A percentile compares a stretch with the other conserved stretches of the same genome.
These are phyloP conservation scores for Drosophila nikananu DNA, from an alignment of 1,140 invertebrate species.

Conservation along the genomic window DNA sequence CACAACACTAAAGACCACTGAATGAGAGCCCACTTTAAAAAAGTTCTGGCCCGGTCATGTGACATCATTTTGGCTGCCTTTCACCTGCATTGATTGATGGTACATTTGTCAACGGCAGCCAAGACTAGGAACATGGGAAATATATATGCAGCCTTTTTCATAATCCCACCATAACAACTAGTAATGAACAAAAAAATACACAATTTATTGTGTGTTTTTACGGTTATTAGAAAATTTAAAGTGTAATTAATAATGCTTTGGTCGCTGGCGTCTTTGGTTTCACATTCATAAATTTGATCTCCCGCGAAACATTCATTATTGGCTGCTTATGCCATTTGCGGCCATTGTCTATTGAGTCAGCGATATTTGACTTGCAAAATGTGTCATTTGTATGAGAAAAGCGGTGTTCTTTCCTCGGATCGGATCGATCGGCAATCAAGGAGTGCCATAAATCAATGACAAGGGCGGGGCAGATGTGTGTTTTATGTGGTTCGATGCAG, in stretches of 20 bases:
- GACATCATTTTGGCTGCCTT: constrained; percentile 74
- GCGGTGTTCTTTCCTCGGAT: constrained; percentile 28
- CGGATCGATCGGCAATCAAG: constrained; percentile 11
- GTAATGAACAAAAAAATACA: constrained; percentile 21
- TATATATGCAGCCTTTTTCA: constrained; percentile 35
- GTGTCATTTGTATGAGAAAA: constrained; percentile 57
- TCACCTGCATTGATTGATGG: constrained; percentile 78
- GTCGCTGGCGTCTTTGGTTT: constrained; percentile 60
- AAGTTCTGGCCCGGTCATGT: constrained; percentile 51
- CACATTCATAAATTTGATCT: constrained; percentile 62
- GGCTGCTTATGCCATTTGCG: constrained; percentile 37
- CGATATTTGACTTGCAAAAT: constrained; percentile 63
- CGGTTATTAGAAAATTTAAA: constrained; percentile 78
- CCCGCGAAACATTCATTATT: constrained; percentile 58
- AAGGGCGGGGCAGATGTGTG: constrained; percentile 64
- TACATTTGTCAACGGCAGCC: constrained; percentile 64
- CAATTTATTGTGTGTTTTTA: constrained; percentile 73
- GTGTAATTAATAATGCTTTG: constrained; percentile 78
- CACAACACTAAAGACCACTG: background rate
- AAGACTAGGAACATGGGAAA: constrained; percentile 36
- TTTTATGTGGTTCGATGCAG: constrained; percentile 28
- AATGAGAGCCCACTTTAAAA: constrained; percentile 31
- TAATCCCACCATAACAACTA: constrained; percentile 29
- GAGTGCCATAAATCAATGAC: constrained; percentile 40
- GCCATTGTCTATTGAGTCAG: constrained; percentile 60